A percentile compares a stretch with the other conserved stretches of the same genome.
Conservation (phyloP, 2,888 invertebrate genomes). For the Campoletis raptor region DNA sequence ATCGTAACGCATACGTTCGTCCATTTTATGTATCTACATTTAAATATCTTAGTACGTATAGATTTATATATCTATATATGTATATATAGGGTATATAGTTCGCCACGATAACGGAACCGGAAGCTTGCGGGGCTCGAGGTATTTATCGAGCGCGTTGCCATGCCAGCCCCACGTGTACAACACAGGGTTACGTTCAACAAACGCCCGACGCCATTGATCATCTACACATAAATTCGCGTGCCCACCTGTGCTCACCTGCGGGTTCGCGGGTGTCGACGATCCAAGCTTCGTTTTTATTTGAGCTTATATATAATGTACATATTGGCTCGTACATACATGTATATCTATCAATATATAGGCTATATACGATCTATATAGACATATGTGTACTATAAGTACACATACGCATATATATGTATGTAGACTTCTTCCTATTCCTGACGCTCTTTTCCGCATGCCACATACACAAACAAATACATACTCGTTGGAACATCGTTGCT, state of each 20-base stretch:
- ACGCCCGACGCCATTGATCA: slow-evolving; percentile 71
- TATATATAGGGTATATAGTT: slow-evolving; percentile 19
- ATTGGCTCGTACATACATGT: background rate
- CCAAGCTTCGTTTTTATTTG: slow-evolving; percentile 57
- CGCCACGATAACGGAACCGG: slow-evolving; percentile 75
- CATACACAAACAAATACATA: slow-evolving; percentile 3
- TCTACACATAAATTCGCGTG: slow-evolving; percentile 72
- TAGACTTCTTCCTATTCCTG: slow-evolving; percentile 20
- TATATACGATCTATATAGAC: background rate
- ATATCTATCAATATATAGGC: background rate
- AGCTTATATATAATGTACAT: slow-evolving; percentile 2
- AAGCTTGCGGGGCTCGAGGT: slow-evolving; percentile 75
- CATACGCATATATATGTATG: background rate
- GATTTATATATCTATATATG: slow-evolving; percentile 9
- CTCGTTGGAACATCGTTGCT: slow-evolving; percentile 5
- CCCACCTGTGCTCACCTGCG: slow-evolving; percentile 71
- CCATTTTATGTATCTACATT: slow-evolving; percentile 22
- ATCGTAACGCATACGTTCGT: slow-evolving; percentile 65
- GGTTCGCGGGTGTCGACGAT: slow-evolving; percentile 54
- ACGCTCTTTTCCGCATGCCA: slow-evolving; percentile 29
- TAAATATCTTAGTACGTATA: slow-evolving; percentile 22
- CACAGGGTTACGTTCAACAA: slow-evolving; percentile 72
- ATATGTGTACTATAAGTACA: background rate
- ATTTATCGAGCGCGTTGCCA: slow-evolving; percentile 84
- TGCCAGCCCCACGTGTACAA: slow-evolving; percentile 83